A percentile compares a stretch with the other conserved stretches of the same genome.
Conservation (phyloP, 2,113 vertebrate species). For the Barnardius zonarius region DNA sequence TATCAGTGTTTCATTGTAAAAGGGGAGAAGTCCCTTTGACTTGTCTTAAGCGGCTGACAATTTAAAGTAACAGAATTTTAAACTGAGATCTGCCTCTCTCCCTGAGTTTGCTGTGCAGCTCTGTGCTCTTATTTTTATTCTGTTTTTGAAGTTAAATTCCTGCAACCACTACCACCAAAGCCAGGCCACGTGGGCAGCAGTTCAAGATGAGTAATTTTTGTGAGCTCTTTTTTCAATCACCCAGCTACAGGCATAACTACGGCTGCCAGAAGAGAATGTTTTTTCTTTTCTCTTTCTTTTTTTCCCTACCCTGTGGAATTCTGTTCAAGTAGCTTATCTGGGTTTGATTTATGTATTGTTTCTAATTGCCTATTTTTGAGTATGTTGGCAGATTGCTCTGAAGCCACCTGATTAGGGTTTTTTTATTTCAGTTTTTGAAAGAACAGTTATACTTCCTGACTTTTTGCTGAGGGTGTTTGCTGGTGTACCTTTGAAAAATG, state of each 20-base stretch:
- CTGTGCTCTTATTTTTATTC: background rate
- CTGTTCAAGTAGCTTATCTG: background rate
- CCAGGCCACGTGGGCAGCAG: background rate
- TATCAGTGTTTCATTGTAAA: background rate
- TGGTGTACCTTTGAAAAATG: background rate
- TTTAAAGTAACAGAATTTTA: background rate
- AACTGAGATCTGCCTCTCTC: background rate
- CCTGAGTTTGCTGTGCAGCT: background rate
- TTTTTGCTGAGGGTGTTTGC: background rate
- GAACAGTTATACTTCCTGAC: background rate
- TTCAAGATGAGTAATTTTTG: conserved; percentile 22
- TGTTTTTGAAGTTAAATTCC: conserved; percentile 2
- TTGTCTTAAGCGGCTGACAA: background rate
- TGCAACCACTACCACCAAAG: background rate
- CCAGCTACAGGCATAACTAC: background rate
- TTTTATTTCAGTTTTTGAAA: background rate
- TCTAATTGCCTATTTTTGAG: background rate
- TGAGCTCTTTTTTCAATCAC: background rate
- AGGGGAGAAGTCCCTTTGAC: background rate
- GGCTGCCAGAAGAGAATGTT: background rate
- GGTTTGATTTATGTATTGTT: background rate
- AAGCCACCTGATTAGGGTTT: background rate
- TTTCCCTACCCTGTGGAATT: background rate
- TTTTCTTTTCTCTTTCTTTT: background rate
- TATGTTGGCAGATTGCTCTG: background rate